A percentile compares a stretch with the other conserved stretches of the same genome.
Evolutionary conservation across 2,797 vertebrate species (phyloP).

Genomic region (Darevskia mixta): DNA sequence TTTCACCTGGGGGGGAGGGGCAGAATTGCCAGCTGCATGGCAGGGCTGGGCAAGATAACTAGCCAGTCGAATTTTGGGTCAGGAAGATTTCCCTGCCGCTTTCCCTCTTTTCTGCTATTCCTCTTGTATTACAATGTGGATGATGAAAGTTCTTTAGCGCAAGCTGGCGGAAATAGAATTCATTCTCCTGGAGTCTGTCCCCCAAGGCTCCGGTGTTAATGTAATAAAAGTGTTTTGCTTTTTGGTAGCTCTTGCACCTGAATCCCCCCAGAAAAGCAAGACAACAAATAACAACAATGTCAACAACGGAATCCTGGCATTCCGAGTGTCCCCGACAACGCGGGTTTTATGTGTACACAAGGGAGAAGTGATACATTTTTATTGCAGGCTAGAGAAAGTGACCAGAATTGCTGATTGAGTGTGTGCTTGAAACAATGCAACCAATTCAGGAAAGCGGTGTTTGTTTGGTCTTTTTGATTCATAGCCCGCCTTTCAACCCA

Average conservation of each 20-base stretch:
- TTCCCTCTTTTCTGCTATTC: neutral
- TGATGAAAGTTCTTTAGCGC: constrained; percentile 20
- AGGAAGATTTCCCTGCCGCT: neutral
- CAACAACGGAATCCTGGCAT: neutral
- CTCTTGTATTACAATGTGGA: constrained; percentile 8
- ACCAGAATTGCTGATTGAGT: neutral
- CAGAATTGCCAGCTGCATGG: neutral
- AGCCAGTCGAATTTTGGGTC: neutral
- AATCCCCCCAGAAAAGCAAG: neutral
- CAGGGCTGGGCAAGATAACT: neutral
- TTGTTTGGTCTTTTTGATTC: neutral
- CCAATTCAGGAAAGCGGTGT: neutral
- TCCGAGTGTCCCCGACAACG: neutral
- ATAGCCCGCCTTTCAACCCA: neutral
- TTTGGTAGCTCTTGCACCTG: neutral
- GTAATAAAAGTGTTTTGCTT: constrained; percentile 8
- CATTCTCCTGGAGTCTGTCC: neutral
- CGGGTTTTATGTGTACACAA: neutral
- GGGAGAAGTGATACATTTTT: neutral
- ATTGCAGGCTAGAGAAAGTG: neutral
- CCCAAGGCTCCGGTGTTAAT: constrained; percentile 15
- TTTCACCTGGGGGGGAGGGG: neutral
- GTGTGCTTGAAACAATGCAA: neutral
- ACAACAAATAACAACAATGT: constrained; percentile 19
- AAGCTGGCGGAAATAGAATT: neutral